Conservation (phyloP, 2,113 vertebrate genomes). For the Megaceryle torquata region DNA sequence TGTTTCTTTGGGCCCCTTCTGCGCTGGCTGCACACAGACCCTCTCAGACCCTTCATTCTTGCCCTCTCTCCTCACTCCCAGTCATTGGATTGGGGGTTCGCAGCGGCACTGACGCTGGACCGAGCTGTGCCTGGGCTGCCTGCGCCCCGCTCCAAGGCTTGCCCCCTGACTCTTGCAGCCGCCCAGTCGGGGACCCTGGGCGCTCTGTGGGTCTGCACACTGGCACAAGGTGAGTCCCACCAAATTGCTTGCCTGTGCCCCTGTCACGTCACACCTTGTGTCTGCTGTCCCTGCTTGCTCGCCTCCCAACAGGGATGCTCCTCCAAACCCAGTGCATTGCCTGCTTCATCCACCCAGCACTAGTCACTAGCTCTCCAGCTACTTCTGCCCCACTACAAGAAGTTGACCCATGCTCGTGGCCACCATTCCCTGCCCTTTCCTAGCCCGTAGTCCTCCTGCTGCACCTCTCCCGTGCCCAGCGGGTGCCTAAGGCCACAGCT, state of each 20-base stretch:
- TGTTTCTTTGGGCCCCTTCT: background rate
- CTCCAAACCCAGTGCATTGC: background rate
- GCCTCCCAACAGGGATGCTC: background rate
- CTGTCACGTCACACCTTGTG: background rate
- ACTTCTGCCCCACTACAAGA: background rate
- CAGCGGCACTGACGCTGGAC: background rate
- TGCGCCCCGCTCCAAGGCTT: background rate
- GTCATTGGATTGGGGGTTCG: accelerated
- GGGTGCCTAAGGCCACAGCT: accelerated
- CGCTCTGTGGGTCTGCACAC: background rate
- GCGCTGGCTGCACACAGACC: background rate
- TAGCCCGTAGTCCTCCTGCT: background rate
- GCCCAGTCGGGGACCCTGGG: accelerated
- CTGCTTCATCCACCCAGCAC: background rate
- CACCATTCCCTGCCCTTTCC: background rate
- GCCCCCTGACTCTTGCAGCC: background rate
- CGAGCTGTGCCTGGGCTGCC: accelerated
- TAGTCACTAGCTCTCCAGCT: accelerated
- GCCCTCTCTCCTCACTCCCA: background rate
- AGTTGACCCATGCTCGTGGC: accelerated
- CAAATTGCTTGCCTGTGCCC: accelerated
- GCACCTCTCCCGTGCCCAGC: background rate
- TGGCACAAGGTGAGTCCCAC: background rate
- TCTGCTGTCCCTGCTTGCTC: background rate
- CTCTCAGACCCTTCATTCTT: background rate